Conservation (phyloP, 1,140 invertebrate genomes). For the Delia radicum region DNA sequence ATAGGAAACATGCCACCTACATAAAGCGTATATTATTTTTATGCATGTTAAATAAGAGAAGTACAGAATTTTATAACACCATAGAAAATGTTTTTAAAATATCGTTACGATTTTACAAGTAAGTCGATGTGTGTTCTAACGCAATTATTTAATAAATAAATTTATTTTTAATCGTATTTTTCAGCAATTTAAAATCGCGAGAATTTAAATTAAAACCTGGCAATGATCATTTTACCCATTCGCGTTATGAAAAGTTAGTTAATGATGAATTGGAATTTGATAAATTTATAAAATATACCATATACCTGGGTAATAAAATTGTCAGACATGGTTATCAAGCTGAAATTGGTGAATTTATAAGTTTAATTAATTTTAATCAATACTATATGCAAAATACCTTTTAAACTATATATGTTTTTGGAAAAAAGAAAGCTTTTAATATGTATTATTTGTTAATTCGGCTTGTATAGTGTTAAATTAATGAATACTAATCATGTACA, state of each 20-base stretch:
- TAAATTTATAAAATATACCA: constrained; percentile 48
- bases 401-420: not conserved
- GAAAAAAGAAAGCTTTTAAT: not conserved
- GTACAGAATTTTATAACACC: constrained; percentile 64
- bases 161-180: not conserved
- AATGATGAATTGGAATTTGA: constrained; percentile 49
- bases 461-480: too few species aligned
- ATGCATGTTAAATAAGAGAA: constrained; percentile 68
- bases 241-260: constrained; percentile 42
- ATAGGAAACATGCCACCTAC: constrained; percentile 68
- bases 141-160: not conserved
- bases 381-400: constrained; percentile 37
- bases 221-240: constrained; percentile 39
- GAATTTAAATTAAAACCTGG: constrained; percentile 36
- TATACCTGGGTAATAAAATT: constrained; percentile 52
- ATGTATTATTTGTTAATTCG: too few species aligned
- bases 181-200: constrained; percentile 41
- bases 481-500: too few species aligned
- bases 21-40: constrained; percentile 71
- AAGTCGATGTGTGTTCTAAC: constrained; percentile 32
- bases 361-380: constrained; percentile 50
- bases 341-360: constrained; percentile 49
- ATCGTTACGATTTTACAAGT: constrained; percentile 70
- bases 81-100: constrained; percentile 70
- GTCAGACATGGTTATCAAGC: constrained; percentile 48